phyloP scores from a whole-genome alignment of 1,140 invertebrate genomes.

The Zaprionus inermis region DNA sequence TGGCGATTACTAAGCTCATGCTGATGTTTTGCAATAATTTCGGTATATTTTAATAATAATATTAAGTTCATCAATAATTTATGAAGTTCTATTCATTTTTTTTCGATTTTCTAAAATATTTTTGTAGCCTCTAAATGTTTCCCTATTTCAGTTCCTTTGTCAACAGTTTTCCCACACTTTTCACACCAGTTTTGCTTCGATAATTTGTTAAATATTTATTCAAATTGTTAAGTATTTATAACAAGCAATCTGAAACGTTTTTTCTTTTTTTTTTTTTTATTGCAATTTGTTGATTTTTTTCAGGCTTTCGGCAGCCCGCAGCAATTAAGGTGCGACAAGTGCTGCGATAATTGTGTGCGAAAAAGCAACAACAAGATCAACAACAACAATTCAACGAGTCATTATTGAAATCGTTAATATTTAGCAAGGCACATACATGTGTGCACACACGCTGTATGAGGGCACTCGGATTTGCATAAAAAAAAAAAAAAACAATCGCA shows the following conservation, averaged over 20 bases:
- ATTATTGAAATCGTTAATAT: constrained; percentile 31
- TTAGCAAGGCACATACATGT: constrained; percentile 1
- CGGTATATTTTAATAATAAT: not conserved
- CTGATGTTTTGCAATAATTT: not conserved
- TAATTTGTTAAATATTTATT: constrained; percentile 19
- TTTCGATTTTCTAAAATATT: not conserved
- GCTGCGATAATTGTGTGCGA: constrained; percentile 8
- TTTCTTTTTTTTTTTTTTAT: not conserved
- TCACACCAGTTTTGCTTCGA: constrained; percentile 18
- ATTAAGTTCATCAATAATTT: not conserved
- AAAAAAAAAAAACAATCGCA: constrained; percentile 7
- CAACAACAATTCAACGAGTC: constrained; percentile 17
- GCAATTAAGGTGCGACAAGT: constrained; percentile 11
- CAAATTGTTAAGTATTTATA: constrained; percentile 29
- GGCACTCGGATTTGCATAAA: constrained; percentile 18
- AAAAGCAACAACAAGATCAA: not conserved
- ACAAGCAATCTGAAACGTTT: constrained; percentile 8
- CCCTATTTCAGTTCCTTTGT: not conserved
- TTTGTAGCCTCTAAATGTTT: not conserved
- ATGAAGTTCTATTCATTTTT: not conserved
- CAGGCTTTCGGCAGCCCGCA: not conserved
- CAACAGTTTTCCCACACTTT: not conserved
- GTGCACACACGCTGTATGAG: not conserved
- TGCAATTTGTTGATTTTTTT: no score
- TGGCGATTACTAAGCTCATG: not conserved